Percentiles rank a stretch among this genome's conserved stretches.
Conservation (phyloP, 2,888 invertebrate species). For the Amphipoea oculea region DNA sequence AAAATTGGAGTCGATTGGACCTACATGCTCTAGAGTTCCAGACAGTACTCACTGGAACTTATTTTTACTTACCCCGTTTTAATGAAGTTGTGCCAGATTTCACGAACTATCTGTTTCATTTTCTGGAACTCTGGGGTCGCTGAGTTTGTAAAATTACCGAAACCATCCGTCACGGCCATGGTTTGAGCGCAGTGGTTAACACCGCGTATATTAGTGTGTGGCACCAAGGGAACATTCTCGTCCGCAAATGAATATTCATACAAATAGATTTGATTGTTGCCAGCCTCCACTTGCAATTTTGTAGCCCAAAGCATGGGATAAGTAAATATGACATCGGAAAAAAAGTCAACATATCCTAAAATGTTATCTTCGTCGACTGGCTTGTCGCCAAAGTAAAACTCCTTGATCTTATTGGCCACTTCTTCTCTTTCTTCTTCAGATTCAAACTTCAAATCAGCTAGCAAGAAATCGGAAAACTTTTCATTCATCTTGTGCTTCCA, state of each 20-base stretch:
- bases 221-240: slow-evolving; percentile 62
- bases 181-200: slow-evolving; percentile 74
- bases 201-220: slow-evolving; percentile 68
- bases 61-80: slow-evolving; percentile 52
- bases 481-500: slow-evolving; percentile 75
- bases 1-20: no score
- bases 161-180: slow-evolving; percentile 60
- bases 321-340: slow-evolving; percentile 78
- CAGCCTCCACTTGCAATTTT: slow-evolving; percentile 70
- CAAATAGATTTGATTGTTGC: slow-evolving; percentile 75
- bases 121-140: slow-evolving; percentile 62
- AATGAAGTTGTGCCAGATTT: slow-evolving; percentile 76
- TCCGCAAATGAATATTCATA: slow-evolving; percentile 76
- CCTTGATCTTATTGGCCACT: slow-evolving; percentile 70
- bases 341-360: slow-evolving; percentile 73
- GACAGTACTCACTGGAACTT: no score
- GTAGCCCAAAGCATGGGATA: slow-evolving; percentile 69
- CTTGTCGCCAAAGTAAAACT: slow-evolving; percentile 76
- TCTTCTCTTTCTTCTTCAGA: slow-evolving; percentile 69
- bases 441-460: slow-evolving; percentile 75
- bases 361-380: slow-evolving; percentile 67
- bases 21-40: no score
- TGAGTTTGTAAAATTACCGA: background rate
- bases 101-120: slow-evolving; percentile 67
- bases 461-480: slow-evolving; percentile 76